Evolutionary conservation across 2,888 invertebrate genomes (phyloP), one percentile per base, ranked within the genome.

Genomic region (Linnaemya vulpina): DNA sequence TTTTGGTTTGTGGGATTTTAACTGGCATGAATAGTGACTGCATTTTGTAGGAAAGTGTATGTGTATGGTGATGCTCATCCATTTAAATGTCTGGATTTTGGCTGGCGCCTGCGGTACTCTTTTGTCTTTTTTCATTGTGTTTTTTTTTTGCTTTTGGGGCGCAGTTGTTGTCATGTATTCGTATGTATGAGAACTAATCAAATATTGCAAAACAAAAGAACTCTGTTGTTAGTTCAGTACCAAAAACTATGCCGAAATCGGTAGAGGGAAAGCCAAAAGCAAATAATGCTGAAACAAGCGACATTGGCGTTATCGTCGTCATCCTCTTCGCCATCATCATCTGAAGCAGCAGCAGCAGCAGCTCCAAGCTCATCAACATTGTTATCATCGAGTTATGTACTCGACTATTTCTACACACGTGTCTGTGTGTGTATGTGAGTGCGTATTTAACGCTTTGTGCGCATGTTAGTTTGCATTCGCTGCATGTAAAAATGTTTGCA

Each of bases 101-200:
- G 90, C 89, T 90, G 91, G 91, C 91, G 91, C 91, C 91, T 90
- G 91, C 91, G 91, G 91, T 91, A 89, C 90, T 89, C 91, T 90
- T 91, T 91, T 91, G 90, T 91, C 80, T 85, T 84, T 78, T 70
- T 62, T 30, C 38, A 15, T 70, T 63, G 2, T 55, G 67, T 73
- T 70, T 60, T 53, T 1, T 25, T 46, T 38, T 51, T 55, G 40
- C 55, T 73, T 78, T 74, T 58, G 70, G 82, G 84, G 84, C 70
- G 81, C 84, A 82, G 88, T 86, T 77, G 87, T 83, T 81, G 81
- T 83, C 82, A 87, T 78, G 84, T 76, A 74, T 74, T 62, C 74
- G 65, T 74, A 84, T 90, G 91, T 80, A 84, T 90, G 91, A 90
- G 91, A 90, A 90, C 91, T 90, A 90, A 90, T 90, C 90, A 89